Conservation (phyloP, 1,140 invertebrate species). For the Bombus ignitus region DNA sequence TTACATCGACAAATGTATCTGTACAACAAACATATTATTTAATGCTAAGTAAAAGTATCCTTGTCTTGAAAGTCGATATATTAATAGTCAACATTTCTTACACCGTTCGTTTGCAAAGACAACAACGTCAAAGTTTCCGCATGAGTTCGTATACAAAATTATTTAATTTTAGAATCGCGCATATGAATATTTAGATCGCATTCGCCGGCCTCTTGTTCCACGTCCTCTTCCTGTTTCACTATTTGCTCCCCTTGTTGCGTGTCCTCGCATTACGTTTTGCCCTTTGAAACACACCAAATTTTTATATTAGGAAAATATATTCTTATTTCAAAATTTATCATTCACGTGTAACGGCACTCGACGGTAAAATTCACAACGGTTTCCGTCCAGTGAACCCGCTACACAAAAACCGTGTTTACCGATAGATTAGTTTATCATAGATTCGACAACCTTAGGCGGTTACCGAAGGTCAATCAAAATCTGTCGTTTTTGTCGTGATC, state of each 20-base stretch:
- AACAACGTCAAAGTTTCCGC: neutral
- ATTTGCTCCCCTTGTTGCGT: slow-evolving; percentile 60
- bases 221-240: slow-evolving; percentile 70
- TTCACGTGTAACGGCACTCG: too few relatives aligned
- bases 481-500: too few relatives aligned
- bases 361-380: too few relatives aligned
- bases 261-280: slow-evolving; percentile 59
- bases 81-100: slow-evolving; percentile 39
- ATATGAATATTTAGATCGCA: slow-evolving; percentile 69
- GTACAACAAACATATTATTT: slow-evolving; percentile 29
- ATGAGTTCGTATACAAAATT: slow-evolving; percentile 4
- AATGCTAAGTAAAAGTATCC: slow-evolving; percentile 29
- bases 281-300: slow-evolving; percentile 52
- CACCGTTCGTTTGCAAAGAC: neutral
- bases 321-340: neutral
- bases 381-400: too few relatives aligned
- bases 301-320: neutral
- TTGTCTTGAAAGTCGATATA: slow-evolving; percentile 26
- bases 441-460: too few relatives aligned
- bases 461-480: too few relatives aligned
- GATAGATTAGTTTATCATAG: too few relatives aligned
- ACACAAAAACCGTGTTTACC: too few relatives aligned
- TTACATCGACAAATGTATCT: slow-evolving; percentile 1
- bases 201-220: slow-evolving; percentile 69
- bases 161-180: slow-evolving; percentile 45